phyloP scores from a whole-genome alignment of 1,140 invertebrate genomes.

The Mamestra configurata region DNA sequence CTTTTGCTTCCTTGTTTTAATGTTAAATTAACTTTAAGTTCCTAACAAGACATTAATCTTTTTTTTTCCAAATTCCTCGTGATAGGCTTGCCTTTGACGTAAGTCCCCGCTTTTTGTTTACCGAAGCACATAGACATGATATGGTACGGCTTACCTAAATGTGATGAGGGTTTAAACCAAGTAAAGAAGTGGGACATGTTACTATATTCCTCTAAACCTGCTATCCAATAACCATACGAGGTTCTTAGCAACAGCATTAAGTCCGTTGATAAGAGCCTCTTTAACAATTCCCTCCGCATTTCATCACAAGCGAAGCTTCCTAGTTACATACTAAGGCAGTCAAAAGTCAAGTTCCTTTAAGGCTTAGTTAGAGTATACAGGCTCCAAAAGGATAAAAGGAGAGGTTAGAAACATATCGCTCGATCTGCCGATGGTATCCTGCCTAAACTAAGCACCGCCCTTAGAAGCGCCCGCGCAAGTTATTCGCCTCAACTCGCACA shows the following conservation, averaged over 20 bases:
- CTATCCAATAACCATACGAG: too few species aligned
- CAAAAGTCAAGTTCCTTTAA: conserved; percentile 15
- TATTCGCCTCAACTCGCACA: conserved; percentile 41
- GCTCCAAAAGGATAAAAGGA: conserved; percentile 4
- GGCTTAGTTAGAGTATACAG: background rate
- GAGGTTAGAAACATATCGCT: conserved; percentile 24
- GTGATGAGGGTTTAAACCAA: background rate
- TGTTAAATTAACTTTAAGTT: background rate
- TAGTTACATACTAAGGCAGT: background rate
- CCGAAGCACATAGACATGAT: background rate
- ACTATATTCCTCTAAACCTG: too few species aligned
- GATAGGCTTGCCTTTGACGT: background rate
- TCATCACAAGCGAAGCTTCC: background rate
- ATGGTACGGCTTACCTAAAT: background rate
- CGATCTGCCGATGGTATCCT: conserved; percentile 47
- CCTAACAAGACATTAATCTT: background rate
- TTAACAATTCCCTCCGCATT: conserved; percentile 22
- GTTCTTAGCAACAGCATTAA: too few species aligned
- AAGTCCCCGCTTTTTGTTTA: background rate
- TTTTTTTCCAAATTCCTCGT: background rate
- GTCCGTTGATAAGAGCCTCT: background rate
- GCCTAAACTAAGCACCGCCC: conserved; percentile 36
- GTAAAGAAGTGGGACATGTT: too few species aligned
- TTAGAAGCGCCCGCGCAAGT: conserved; percentile 22
- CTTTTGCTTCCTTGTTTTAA: conserved; percentile 23